Percentiles rank a stretch among this genome's conserved stretches.
These are phyloP conservation scores for Chloroceryle inda DNA, from an alignment of 2,797 vertebrate species.

Conservation along the genomic window DNA sequence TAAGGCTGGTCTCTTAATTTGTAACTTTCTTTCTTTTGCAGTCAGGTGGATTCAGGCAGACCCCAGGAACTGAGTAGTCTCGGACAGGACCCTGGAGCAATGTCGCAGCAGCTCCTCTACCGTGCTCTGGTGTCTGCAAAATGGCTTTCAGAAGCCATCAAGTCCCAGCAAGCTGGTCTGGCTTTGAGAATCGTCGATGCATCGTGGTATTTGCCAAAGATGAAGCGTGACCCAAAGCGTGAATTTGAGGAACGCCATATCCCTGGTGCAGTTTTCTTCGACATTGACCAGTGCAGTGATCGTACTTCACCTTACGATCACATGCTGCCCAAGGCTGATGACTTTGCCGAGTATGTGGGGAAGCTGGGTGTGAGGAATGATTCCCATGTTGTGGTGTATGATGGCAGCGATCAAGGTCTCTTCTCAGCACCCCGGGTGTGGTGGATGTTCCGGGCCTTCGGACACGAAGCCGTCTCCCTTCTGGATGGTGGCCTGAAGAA, in stretches of 20 bases:
- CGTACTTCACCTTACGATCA: slow-evolving; percentile 85
- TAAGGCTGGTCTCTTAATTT: background rate
- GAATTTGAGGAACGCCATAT: slow-evolving; percentile 90
- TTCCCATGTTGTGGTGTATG: slow-evolving; percentile 94
- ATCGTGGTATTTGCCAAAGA: slow-evolving; percentile 90
- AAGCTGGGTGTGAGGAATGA: slow-evolving; percentile 87
- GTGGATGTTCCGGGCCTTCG: slow-evolving; percentile 98
- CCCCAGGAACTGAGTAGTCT: background rate
- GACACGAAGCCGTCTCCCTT: slow-evolving; percentile 89
- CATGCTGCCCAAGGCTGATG: slow-evolving; percentile 85
- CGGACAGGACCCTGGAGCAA: background rate
- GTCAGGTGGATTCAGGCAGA: background rate
- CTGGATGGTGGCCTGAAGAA: slow-evolving; percentile 91
- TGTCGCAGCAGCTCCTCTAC: slow-evolving; percentile 81
- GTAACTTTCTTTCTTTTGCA: background rate
- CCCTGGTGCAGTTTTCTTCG: slow-evolving; percentile 89
- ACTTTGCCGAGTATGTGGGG: slow-evolving; percentile 87
- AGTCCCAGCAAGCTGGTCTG: slow-evolving; percentile 76
- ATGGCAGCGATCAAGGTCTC: slow-evolving; percentile 90
- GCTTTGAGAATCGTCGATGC: slow-evolving; percentile 88
- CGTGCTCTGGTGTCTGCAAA: slow-evolving; percentile 87
- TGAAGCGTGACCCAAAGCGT: slow-evolving; percentile 80
- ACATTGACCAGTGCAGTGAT: slow-evolving; percentile 91
- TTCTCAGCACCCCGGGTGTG: slow-evolving; percentile 92
- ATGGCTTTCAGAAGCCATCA: slow-evolving; percentile 90